These are phyloP conservation scores for Leuctra nigra DNA, from an alignment of 2,888 invertebrate genomes.

Conservation along the genomic window DNA sequence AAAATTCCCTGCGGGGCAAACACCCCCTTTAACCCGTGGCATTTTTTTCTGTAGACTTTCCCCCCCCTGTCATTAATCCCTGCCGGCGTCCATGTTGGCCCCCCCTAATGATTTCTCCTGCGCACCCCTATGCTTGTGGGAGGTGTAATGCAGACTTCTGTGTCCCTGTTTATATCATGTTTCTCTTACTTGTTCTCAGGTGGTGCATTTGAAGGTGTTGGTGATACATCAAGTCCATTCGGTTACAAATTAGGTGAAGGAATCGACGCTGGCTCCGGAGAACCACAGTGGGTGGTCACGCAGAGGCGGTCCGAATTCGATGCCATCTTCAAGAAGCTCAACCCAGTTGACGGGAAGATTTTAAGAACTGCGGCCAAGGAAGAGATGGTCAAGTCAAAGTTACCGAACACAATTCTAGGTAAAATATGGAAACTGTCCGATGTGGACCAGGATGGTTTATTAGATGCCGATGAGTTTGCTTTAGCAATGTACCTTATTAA, in stretches of 20 bases:
- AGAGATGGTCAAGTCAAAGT: constrained; percentile 96
- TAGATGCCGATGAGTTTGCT: constrained; percentile 96
- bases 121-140: no score
- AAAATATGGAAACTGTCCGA: constrained; percentile 98
- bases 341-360: constrained; percentile 89
- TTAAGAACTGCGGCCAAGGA: constrained; percentile 86
- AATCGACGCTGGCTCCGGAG: constrained; percentile 91
- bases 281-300: constrained; percentile 94
- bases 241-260: constrained; percentile 94
- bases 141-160: no score
- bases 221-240: constrained; percentile 83
- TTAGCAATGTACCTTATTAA: constrained; percentile 94
- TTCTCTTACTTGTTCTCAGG: constrained; percentile 47
- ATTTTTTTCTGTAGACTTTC: no score
- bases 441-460: constrained; percentile 90
- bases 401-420: constrained; percentile 94
- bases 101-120: no score
- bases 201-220: constrained; percentile 90
- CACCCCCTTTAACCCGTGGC: no score
- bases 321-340: constrained; percentile 67
- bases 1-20: no score
- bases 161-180: no score
- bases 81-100: no score
- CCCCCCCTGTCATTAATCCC: no score
- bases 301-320: constrained; percentile 85